Percentiles rank a stretch among this genome's conserved stretches.
Evolutionary conservation across 1,140 invertebrate genomes (phyloP).

Genomic region (Conus ventricosus): DNA sequence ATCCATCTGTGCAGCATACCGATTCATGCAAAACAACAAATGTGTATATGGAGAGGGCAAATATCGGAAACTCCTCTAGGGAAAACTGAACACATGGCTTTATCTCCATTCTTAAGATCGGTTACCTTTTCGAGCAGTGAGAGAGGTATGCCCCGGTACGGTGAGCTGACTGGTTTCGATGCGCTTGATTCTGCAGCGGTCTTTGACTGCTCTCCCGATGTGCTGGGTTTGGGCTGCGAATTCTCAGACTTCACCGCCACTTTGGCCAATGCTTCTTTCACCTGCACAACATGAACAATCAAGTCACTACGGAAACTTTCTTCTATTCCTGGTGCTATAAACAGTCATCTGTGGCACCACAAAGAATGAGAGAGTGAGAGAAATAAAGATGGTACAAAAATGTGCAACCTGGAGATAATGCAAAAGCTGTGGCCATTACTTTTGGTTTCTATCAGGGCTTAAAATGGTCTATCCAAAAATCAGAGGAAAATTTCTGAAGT

Average conservation of each 20-base stretch:
- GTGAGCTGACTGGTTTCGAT: conserved; percentile 10
- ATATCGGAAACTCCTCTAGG: no score
- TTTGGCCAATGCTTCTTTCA: conserved; percentile 85
- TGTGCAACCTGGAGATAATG: no score
- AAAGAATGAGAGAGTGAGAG: conserved; percentile 14
- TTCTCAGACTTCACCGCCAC: conserved; percentile 51
- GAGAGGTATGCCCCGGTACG: conserved; percentile 87
- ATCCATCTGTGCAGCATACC: no score
- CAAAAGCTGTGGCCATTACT: no score
- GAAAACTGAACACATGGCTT: no score
- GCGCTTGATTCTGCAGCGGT: not conserved
- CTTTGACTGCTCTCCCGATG: not conserved
- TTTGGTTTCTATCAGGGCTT: no score
- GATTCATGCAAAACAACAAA: no score
- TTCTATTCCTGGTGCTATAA: no score
- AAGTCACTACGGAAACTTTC: no score
- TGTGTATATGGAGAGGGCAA: no score
- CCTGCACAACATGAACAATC: conserved; percentile 67
- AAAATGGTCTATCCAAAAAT: no score
- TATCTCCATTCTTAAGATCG: not conserved
- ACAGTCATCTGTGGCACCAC: not conserved
- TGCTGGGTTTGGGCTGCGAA: not conserved
- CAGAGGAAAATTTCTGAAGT: no score
- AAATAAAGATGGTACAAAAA: not conserved
- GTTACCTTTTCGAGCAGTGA: conserved; percentile 87